Evolutionary conservation across 2,888 invertebrate genomes (phyloP), one percentile per base, ranked within the genome.

Genomic region (Polia nebulosa): DNA sequence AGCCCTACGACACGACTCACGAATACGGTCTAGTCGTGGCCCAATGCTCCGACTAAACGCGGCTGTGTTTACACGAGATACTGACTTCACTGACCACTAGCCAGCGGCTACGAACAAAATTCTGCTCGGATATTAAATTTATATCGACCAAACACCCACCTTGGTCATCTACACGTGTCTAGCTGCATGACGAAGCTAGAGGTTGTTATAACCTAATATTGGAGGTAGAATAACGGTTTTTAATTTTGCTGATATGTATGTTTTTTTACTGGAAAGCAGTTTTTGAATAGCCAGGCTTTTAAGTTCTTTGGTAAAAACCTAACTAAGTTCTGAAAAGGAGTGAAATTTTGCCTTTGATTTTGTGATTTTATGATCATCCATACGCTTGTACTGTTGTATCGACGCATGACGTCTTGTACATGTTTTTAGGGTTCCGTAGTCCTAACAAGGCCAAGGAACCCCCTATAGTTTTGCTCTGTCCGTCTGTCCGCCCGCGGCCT

Each of bases 1-100:
- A 66, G 69, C 68, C 66, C 76, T 80, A 85, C 76, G 79, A 79
- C 41, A 79, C 76, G 71, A 82, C 82, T 78, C 82, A 86, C 83
- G 82, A 87, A 81, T 80, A 76, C 79, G 81, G 76, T 62, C 69
- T 64, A 72, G 77, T 76, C 83, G 82, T 79, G 72, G 83, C 86
- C 78, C 76, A 79, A 81, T 78, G 82, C 86, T 83, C 81, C 77
- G 73, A 88, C 91, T 89, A 90, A 92, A 89, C 89, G 87, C 88
- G 86, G 79, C 85, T 85, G 83, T 92, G 91, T 92, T 93, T 93
- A 92, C 92, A 92, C 86, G 90, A 87, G 88, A 88, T 87, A 63
- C 69, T 52, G 69, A 39, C 69, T 70, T 72, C 63, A 80, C 88
- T 85, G 85, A 87, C 89, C 88, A 90, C 89, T 89, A 84, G 89